Evolutionary conservation across 2,797 vertebrate species (phyloP), one percentile per base, ranked within the genome.

Genomic region (Zalophus californianus): DNA sequence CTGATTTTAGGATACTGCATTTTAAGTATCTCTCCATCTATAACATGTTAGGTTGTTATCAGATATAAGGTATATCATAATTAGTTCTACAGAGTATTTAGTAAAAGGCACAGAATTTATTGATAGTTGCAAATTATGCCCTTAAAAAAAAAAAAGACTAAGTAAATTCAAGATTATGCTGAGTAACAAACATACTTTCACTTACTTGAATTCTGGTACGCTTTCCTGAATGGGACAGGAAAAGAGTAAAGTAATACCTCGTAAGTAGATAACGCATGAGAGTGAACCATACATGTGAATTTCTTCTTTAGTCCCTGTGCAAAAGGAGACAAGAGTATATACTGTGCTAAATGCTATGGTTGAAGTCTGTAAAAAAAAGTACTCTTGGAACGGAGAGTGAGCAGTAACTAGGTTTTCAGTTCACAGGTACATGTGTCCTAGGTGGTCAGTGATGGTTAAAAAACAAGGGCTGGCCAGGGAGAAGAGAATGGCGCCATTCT

Each of bases 101-200:
- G 20, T 14, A 13, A 77, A 94, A 90, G 48, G 18, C 32, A 52
- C 16, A 68, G 7, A 84, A 60, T 72, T 83, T 52, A 88, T 80
- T 64, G 73, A 16, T 3, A 95, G 56, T 4, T 86, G 16, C 52
- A 90, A 85, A 90, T 82, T 73, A 88, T 21, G 73, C 5, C n/a
- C 27, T 70, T 83, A 5, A 58, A 84, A 91, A 91, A 91, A 91
- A 91, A 79, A 62, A 0, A 75, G 5, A 88, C 32, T 16, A 80
- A 78, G 68, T 60, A 90, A 88, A 79, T 92, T 82, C 32, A 94
- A 92, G 50, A 86, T 75, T 83, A 83, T 62, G 38, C 50, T 91
- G 7, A 84, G 23, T 78, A 80, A 84, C 35, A 83, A 73, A 3
- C 2, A 75, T 29, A 90, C 23, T 93, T 90, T 44, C 38, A 70